Evolutionary conservation across 2,888 invertebrate species (phyloP).

Genomic region (Neoascia interrupta): DNA sequence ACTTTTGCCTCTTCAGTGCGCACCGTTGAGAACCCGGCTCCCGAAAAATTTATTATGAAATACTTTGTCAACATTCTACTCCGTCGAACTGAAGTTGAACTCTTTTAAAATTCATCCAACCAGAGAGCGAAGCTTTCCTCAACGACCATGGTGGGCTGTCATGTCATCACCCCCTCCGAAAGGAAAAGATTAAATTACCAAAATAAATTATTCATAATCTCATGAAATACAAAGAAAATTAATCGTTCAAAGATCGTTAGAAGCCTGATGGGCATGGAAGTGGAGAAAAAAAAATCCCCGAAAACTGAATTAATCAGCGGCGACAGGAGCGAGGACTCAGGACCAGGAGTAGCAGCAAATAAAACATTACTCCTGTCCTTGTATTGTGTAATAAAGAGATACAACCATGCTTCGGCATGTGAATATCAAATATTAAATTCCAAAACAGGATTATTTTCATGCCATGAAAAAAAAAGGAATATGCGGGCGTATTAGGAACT

Average conservation of each 20-base stretch:
- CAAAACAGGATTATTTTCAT: not conserved
- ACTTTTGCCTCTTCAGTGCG: not conserved
- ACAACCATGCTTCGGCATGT: not conserved
- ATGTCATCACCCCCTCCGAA: not conserved
- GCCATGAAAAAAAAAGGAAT: not conserved
- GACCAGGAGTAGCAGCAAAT: not conserved
- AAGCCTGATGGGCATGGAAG: not conserved
- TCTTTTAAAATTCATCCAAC: constrained; percentile 10
- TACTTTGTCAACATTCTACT: constrained; percentile 32
- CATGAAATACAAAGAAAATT: constrained; percentile 44
- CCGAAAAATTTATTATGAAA: constrained; percentile 25
- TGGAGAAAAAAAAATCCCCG: not conserved
- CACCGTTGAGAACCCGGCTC: not conserved
- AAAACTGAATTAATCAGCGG: constrained; percentile 24
- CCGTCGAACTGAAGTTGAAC: not conserved
- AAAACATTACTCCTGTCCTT: too few species aligned
- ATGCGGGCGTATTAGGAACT: too few species aligned
- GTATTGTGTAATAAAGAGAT: too few species aligned
- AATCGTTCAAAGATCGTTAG: constrained; percentile 31
- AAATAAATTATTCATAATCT: constrained; percentile 58
- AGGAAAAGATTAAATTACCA: constrained; percentile 48
- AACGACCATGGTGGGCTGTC: too few species aligned
- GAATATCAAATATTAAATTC: constrained; percentile 37
- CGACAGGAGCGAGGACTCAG: not conserved
- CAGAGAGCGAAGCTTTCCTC: not conserved